Conservation (phyloP, 2,113 vertebrate genomes). For the Falcunculus frontatus region DNA sequence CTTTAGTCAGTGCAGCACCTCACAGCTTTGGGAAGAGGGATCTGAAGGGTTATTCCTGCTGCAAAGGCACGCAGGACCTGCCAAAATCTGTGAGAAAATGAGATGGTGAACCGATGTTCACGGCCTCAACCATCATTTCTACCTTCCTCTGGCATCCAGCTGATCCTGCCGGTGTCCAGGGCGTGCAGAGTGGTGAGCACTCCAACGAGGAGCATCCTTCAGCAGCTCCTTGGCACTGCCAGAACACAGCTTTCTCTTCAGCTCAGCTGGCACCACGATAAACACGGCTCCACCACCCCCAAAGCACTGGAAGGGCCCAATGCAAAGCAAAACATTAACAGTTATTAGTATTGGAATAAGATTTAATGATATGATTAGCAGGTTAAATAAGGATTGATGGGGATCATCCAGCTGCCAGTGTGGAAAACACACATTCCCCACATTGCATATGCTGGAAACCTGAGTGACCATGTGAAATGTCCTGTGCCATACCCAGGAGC, state of each 20-base stretch:
- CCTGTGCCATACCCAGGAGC: neutral
- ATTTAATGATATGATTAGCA: neutral
- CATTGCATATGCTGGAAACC: neutral
- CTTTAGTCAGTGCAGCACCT: neutral
- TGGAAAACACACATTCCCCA: neutral
- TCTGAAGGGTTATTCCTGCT: neutral
- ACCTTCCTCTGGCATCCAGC: neutral
- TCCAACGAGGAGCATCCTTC: neutral
- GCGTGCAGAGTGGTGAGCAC: fast-evolving
- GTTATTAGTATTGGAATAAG: neutral
- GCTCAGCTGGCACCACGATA: neutral
- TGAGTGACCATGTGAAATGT: neutral
- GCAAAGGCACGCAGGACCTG: neutral
- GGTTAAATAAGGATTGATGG: neutral
- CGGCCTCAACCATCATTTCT: neutral
- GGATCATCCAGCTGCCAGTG: neutral
- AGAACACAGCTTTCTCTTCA: neutral
- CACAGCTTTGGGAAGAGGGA: neutral
- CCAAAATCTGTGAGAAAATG: neutral
- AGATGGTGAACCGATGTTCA: neutral
- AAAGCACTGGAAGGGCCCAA: neutral
- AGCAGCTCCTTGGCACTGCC: neutral
- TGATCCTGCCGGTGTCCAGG: neutral
- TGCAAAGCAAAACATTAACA: neutral
- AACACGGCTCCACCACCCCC: neutral